These are phyloP conservation scores for Euclidia mi DNA, from an alignment of 2,888 invertebrate species.

Conservation along the genomic window DNA sequence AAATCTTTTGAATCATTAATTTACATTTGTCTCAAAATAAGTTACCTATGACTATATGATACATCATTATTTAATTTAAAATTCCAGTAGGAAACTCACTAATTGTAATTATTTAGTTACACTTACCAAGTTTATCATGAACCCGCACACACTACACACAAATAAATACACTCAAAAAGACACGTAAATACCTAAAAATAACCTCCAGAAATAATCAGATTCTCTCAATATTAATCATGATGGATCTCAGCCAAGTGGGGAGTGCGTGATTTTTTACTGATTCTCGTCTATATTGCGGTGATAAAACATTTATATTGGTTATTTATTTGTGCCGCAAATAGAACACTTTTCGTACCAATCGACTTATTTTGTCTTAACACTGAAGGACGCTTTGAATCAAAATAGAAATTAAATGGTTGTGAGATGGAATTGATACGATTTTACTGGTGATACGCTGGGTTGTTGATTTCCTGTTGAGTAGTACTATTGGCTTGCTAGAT, in stretches of 20 bases:
- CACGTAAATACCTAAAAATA: constrained; percentile 5
- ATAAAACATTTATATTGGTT: constrained; percentile 56
- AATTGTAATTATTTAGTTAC: no score
- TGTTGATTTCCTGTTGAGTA: no score
- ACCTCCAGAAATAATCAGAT: constrained; percentile 18
- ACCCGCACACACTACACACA: no score
- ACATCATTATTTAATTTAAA: no score
- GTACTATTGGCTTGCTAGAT: no score
- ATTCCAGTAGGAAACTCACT: no score
- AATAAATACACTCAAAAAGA: not conserved
- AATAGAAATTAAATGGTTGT: constrained; percentile 10
- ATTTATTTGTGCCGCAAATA: constrained; percentile 54
- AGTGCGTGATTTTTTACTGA: constrained; percentile 52
- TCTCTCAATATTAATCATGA: constrained; percentile 24
- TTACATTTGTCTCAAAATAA: no score
- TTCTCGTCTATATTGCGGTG: constrained; percentile 44
- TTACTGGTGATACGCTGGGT: no score
- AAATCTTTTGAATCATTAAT: no score
- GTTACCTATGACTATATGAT: no score
- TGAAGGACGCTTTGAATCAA: constrained; percentile 34
- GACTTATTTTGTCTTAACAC: constrained; percentile 37
- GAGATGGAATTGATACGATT: not conserved
- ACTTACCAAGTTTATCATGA: no score
- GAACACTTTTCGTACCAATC: constrained; percentile 29
- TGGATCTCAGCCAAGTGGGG: constrained; percentile 52